Evolutionary conservation across 2,888 invertebrate genomes (phyloP).

Genomic region (Patella pellucida): DNA sequence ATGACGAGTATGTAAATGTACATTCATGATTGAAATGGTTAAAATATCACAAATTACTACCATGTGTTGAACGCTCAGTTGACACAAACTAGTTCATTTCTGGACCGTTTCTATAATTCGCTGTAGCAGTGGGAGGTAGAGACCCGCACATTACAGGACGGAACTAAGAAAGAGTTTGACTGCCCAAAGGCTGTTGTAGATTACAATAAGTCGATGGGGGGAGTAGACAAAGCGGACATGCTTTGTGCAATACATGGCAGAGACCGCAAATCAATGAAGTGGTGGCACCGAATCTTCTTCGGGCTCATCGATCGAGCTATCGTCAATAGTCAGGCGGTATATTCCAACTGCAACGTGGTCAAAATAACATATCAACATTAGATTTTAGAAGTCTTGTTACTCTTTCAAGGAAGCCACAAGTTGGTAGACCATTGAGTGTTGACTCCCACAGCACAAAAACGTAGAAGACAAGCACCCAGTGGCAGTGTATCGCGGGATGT

Average conservation of each 20-base stretch:
- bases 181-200: not conserved
- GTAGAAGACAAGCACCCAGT: not conserved
- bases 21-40: too few species aligned
- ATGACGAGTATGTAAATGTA: too few species aligned
- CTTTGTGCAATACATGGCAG: not conserved
- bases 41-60: too few species aligned
- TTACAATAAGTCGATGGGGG: not conserved
- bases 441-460: not conserved
- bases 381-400: not conserved
- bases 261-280: not conserved
- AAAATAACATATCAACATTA: not conserved
- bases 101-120: too few species aligned
- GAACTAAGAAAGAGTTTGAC: not conserved
- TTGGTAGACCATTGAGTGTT: not conserved
- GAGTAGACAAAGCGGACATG: not conserved
- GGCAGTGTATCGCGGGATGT: not conserved
- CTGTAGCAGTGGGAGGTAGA: too few species aligned
- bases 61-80: too few species aligned
- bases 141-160: not conserved
- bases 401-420: conserved; percentile 11
- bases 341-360: not conserved
- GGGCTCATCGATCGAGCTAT: not conserved
- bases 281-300: not conserved
- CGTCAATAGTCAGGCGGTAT: not conserved
- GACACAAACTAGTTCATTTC: too few species aligned